Percentiles rank a stretch among this genome's conserved stretches.
These are phyloP conservation scores for Eupithecia insigniata DNA, from an alignment of 2,888 invertebrate species.

Conservation along the genomic window DNA sequence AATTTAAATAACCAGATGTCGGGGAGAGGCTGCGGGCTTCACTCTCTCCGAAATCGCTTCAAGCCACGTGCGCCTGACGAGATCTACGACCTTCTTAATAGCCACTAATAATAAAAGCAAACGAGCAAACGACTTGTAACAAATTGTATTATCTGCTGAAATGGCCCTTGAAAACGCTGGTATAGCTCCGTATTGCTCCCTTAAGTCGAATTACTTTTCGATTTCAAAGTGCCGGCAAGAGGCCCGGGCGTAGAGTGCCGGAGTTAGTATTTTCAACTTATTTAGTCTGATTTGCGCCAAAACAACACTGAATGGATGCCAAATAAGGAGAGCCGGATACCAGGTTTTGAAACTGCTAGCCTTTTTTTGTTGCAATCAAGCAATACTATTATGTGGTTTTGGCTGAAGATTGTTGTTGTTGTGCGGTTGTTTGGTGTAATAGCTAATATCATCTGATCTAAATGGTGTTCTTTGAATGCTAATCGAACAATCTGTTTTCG, in stretches of 20 bases:
- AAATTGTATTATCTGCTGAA: constrained; percentile 74
- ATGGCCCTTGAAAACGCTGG: constrained; percentile 66
- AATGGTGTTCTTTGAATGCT: background rate
- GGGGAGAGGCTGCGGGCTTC: constrained; percentile 53
- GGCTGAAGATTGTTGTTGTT: background rate
- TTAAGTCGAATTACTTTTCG: constrained; percentile 53
- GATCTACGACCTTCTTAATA: constrained; percentile 62
- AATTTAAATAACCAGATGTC: constrained; percentile 69
- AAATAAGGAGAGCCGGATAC: constrained; percentile 12
- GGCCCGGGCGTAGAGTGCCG: background rate
- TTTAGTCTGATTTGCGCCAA: constrained; percentile 24
- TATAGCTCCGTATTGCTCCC: constrained; percentile 49
- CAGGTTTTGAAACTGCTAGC: constrained; percentile 38
- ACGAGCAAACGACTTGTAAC: constrained; percentile 72
- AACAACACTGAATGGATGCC: constrained; percentile 35
- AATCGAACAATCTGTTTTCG: background rate
- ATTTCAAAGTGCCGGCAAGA: constrained; percentile 49
- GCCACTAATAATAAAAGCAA: constrained; percentile 73
- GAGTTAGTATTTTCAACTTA: constrained; percentile 17
- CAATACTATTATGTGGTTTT: constrained; percentile 2
- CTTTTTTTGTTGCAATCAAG: constrained; percentile 4
- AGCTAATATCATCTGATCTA: background rate
- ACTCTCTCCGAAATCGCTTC: constrained; percentile 51
- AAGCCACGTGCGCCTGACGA: constrained; percentile 56
- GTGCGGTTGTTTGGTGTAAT: background rate